Conservation (phyloP, 1,140 invertebrate genomes). For the Drosophila subpulchrella region DNA sequence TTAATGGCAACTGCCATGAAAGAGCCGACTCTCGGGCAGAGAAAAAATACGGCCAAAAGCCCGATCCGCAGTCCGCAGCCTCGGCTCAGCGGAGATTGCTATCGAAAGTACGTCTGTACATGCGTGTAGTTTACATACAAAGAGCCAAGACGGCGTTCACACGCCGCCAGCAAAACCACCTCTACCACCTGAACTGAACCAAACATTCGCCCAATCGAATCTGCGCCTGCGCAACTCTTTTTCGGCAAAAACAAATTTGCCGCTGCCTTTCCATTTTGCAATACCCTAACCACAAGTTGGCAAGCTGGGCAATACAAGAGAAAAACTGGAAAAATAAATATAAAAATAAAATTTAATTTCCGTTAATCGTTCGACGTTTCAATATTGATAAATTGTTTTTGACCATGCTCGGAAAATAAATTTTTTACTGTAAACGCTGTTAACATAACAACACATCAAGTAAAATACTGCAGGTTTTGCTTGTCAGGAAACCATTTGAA, state of each 20-base stretch:
- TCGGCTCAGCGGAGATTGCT: constrained; percentile 59
- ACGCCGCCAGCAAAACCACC: constrained; percentile 48
- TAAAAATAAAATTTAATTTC: constrained; percentile 5
- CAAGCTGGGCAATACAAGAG: neutral
- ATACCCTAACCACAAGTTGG: constrained; percentile 38
- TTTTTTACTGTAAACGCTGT: neutral
- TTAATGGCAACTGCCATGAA: constrained; percentile 79
- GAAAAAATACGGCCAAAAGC: constrained; percentile 24
- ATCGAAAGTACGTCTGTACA: constrained; percentile 81
- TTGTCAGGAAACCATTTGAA: neutral
- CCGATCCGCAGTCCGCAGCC: constrained; percentile 20
- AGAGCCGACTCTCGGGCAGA: constrained; percentile 56
- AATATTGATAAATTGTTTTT: neutral
- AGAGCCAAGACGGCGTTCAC: constrained; percentile 56
- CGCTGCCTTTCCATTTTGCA: constrained; percentile 47
- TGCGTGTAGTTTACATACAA: constrained; percentile 81
- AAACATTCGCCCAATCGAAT: constrained; percentile 45
- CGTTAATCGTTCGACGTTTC: neutral
- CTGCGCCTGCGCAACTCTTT: constrained; percentile 45
- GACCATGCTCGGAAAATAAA: neutral
- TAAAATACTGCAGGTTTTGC: neutral
- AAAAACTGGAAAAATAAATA: constrained; percentile 22
- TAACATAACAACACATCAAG: neutral
- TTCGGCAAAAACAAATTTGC: constrained; percentile 50
- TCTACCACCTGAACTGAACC: constrained; percentile 6